Base-by-base conservation (phyloP, 2,113 vertebrate genomes). In the Sinocyclocheilus anophthalmus region DNA sequence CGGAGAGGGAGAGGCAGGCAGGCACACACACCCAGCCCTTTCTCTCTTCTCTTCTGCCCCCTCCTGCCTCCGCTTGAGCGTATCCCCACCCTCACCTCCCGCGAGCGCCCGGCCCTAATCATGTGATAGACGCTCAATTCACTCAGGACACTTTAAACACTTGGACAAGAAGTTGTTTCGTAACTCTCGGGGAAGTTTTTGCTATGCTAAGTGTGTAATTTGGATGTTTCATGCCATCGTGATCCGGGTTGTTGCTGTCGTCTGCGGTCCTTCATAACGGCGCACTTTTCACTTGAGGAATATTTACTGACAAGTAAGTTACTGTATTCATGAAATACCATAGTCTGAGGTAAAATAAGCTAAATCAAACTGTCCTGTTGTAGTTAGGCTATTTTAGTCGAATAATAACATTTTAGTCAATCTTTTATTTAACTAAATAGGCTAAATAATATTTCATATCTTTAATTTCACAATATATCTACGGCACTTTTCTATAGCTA, bases 111-210 rank as follows among this genome's bases (percentile, higher is more conserved):
- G 88, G 90, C 92, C 93, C 88, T 77, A 88, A 90, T 93, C 94
- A 94, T 91, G 92, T 94, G 93, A 94, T 91, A 82, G 9, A 26
- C 83, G 20, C 69, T 88, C 79, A 88, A 88, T 87, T 83, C 87
- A 89, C 88, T 8, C 37, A 33, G 79, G 77, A 83, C 50, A 78
- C 83, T 90, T 87, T 20, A 89, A 90, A 88, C 83, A 91, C 90
- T 87, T 79, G 86, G 83, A 22, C 48, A 63, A 39, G 22, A 37
- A 69, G 63, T 53, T 79, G 42, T 93, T 92, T 92, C 86, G 89
- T 89, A 92, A 94, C 88, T 88, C 57, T 55, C 10, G 86, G 90
- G 80, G 89, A 90, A 86, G 92, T 92, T 91, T 83, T 61, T 84
- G 59, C 87, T 80, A 59, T 76, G 61, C 39, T 48, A 84, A 30